Percentiles rank a stretch among this genome's conserved stretches.
phyloP scores from a whole-genome alignment of 2,888 invertebrate genomes.

The Lottia gigantea region DNA sequence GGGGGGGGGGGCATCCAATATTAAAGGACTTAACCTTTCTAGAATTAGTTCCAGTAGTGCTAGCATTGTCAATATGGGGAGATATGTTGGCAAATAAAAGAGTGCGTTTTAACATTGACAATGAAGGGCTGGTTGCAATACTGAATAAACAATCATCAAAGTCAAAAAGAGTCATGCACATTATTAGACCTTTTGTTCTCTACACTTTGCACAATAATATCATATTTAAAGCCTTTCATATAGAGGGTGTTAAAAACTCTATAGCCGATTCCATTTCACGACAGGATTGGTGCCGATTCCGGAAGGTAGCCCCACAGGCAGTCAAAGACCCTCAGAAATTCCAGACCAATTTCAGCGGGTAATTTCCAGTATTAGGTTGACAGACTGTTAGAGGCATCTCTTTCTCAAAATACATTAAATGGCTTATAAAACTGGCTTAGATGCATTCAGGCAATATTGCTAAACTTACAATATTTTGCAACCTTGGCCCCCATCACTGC shows the following conservation, averaged over 20 bases:
- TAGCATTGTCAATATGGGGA: slow-evolving; percentile 10
- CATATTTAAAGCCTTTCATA: slow-evolving; percentile 3
- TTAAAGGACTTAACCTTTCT: slow-evolving; percentile 12
- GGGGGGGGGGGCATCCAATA: not conserved
- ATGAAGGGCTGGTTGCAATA: slow-evolving; percentile 14
- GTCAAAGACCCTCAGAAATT: not conserved
- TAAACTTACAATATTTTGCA: not conserved
- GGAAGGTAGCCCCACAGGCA: not conserved
- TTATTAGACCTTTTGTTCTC: not conserved
- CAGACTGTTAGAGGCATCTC: not conserved
- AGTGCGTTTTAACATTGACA: slow-evolving; percentile 14
- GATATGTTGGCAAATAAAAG: slow-evolving; percentile 2
- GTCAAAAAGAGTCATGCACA: slow-evolving; percentile 7
- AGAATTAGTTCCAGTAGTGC: slow-evolving; percentile 16
- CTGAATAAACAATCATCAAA: slow-evolving; percentile 7
- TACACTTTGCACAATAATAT: slow-evolving; percentile 3
- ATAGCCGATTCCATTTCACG: not conserved
- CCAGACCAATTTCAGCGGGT: not conserved
- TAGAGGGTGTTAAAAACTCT: not conserved
- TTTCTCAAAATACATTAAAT: not conserved
- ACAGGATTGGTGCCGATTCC: not conserved
- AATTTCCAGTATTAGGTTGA: not conserved
- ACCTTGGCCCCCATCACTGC: not conserved
- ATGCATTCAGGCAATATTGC: not conserved
- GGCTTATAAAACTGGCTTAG: not conserved